Conservation (phyloP, 2,888 invertebrate genomes). For the Machimus atricapillus region DNA sequence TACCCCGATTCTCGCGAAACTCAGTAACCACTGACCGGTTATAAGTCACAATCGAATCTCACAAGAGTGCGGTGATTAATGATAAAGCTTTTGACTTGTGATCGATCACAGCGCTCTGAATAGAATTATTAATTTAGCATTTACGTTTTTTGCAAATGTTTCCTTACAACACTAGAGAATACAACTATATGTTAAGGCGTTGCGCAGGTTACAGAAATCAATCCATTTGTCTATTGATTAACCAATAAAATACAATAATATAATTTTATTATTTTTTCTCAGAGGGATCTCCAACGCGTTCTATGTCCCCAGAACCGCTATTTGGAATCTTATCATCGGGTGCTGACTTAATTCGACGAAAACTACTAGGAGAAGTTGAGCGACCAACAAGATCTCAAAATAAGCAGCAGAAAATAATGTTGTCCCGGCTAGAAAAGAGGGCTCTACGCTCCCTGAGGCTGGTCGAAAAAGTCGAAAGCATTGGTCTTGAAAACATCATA, state of each 20-base stretch:
- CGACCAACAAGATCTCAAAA: conserved; percentile 53
- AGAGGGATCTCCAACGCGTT: conserved; percentile 67
- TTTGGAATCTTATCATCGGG: conserved; percentile 70
- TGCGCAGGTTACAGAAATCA: neutral
- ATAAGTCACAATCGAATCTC: no score
- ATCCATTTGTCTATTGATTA: neutral
- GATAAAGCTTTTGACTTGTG: no score
- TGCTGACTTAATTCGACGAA: conserved; percentile 71
- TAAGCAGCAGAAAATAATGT: conserved; percentile 58
- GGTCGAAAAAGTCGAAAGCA: conserved; percentile 72
- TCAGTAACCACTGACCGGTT: no score
- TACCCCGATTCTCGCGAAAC: no score
- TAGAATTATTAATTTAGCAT: no score
- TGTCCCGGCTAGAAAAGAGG: conserved; percentile 59
- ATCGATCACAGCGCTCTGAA: no score
- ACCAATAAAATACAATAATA: neutral
- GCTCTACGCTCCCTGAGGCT: conserved; percentile 66
- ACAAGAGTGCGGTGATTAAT: no score
- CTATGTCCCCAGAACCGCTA: conserved; percentile 61
- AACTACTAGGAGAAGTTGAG: conserved; percentile 66
- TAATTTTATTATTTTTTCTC: neutral
- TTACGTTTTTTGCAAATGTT: neutral
- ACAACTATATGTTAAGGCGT: no score
- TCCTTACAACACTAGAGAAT: neutral
- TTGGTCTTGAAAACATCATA: conserved; percentile 73